Percentiles rank a stretch among this genome's conserved stretches.
Conservation (phyloP, 1,140 invertebrate species). For the Cherax quadricarinatus region DNA sequence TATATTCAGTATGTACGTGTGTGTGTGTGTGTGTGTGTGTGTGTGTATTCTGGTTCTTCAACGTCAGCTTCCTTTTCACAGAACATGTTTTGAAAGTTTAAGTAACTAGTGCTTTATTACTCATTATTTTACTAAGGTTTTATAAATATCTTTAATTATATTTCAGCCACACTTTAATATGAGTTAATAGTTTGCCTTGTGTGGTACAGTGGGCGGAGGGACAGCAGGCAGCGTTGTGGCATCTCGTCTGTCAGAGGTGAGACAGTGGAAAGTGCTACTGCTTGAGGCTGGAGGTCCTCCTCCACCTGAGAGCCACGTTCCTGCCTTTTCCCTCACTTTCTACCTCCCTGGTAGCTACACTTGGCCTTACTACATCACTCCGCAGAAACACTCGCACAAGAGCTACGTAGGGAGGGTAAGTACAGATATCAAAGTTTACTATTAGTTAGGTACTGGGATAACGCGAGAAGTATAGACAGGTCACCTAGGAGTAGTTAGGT, state of each 20-base stretch:
- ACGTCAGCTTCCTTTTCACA: too few species aligned
- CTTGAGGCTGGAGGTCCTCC: constrained; percentile 75
- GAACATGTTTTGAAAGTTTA: too few species aligned
- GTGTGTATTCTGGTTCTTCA: too few species aligned
- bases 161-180: too few species aligned
- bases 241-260: constrained; percentile 74
- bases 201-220: constrained; percentile 63
- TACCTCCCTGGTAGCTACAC: background rate
- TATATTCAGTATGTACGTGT: too few species aligned
- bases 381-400: background rate
- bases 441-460: too few species aligned
- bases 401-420: background rate
- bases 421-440: background rate
- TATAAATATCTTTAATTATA: too few species aligned
- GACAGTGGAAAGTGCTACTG: constrained; percentile 73
- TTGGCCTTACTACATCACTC: background rate
- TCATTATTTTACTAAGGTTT: too few species aligned
- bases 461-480: too few species aligned
- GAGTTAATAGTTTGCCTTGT: background rate
- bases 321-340: constrained; percentile 1
- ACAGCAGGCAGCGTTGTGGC: constrained; percentile 75
- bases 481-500: too few species aligned
- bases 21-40: too few species aligned
- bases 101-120: too few species aligned
- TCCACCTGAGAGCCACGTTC: constrained; percentile 47